Evolutionary conservation across 2,888 invertebrate genomes (phyloP), one percentile per base, ranked within the genome.

Genomic region (Drosophila kuntzei): DNA sequence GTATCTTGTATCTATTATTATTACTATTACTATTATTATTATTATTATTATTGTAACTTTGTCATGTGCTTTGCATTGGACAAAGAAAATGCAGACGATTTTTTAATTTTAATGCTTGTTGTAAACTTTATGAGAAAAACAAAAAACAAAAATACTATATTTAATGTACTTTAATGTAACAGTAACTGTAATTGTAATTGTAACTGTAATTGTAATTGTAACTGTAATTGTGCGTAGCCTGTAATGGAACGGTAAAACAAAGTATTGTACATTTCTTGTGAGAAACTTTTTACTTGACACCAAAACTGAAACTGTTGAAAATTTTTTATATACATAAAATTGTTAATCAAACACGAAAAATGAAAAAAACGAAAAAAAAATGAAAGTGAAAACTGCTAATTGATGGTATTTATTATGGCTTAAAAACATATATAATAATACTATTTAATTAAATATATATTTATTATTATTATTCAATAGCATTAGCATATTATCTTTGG

Each of bases 261-360:
- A 83, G 83, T 83, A 83, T 83, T 83, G 83, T 83, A 87, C 61
- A 85, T 85, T 83, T 83, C 82, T 85, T 85, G 82, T 81, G 88
- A 87, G 83, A 81, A 55, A 76, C 85, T 82, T 87, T 82, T 87
- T 87, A 83, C 82, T 83, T 83, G 83, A 83, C 88, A 87, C 86
- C 83, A 83, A 83, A 83, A 87, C 79, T 70, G 70, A 82, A 83
- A 85, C 87, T 87, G 87, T 87, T 83, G 77, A 87, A 83, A 88
- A 78, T 73, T 87, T 88, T 83, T 86, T 83, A 84, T 86, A 77
- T 67, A 67, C 72, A 66, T 76, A 65, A 81, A 83, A 79, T 78
- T 84, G 85, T 82, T 84, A 77, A 64, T 69, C 68, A 55, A 69
- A 74, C 57, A 73, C 50, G 47, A 14, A 49, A 36, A 47, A 59